Percentiles rank a stretch among this genome's conserved stretches.
These are phyloP conservation scores for Sigmodon hispidus DNA, from an alignment of 2,113 vertebrate species.

Conservation along the genomic window DNA sequence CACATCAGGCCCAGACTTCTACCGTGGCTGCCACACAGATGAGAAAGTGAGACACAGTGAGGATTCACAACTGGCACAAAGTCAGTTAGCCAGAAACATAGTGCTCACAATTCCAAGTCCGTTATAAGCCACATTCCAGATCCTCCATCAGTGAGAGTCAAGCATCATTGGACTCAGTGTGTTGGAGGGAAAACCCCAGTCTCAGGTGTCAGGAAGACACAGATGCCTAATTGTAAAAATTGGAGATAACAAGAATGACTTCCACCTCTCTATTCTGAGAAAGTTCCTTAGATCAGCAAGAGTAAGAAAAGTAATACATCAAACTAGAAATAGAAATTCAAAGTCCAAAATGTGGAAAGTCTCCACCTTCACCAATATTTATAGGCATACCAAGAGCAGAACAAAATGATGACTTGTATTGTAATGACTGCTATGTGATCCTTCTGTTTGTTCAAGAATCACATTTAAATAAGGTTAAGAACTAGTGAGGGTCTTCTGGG, in stretches of 20 bases:
- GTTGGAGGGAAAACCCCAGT: fast-evolving
- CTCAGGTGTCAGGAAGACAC: not conserved
- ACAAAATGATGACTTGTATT: not conserved
- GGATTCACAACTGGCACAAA: not conserved
- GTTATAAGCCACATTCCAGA: not conserved
- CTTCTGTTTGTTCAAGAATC: not conserved
- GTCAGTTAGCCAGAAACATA: not conserved
- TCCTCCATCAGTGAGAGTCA: not conserved
- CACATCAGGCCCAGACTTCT: not conserved
- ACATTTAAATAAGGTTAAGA: not conserved
- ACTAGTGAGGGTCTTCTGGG: not conserved
- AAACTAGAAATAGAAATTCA: not conserved
- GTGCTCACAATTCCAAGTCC: not conserved
- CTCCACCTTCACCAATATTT: not conserved
- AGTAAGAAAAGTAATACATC: not conserved
- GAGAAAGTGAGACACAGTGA: not conserved
- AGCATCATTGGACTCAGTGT: too few species aligned
- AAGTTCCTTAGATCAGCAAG: not conserved
- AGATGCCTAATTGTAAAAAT: not conserved
- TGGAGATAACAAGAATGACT: too few species aligned
- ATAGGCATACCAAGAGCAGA: not conserved
- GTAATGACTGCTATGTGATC: not conserved
- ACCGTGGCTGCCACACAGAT: not conserved
- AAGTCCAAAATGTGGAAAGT: not conserved
- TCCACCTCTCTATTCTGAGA: not conserved